A percentile compares a stretch with the other conserved stretches of the same genome.
These are phyloP conservation scores for Brotula barbata DNA, from an alignment of 2,797 vertebrate species.

Conservation along the genomic window DNA sequence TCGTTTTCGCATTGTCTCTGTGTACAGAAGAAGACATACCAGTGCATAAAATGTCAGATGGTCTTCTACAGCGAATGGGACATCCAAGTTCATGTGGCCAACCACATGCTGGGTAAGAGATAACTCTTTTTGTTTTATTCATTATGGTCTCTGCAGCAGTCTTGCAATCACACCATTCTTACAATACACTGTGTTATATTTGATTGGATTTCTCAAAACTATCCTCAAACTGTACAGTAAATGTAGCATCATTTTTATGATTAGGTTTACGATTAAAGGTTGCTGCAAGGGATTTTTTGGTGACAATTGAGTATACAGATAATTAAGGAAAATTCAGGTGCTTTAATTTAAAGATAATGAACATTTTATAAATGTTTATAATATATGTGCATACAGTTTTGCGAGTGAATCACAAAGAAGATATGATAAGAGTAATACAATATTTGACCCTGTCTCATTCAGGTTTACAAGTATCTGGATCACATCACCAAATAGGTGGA, in stretches of 20 bases:
- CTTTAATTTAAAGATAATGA: constrained; percentile 35
- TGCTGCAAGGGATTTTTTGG: constrained; percentile 38
- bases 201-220: constrained; percentile 33
- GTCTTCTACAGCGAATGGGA: constrained; percentile 99
- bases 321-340: constrained; percentile 30
- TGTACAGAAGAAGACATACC: constrained; percentile 99
- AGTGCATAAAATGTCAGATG: constrained; percentile 99
- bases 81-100: constrained; percentile 99
- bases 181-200: constrained; percentile 35
- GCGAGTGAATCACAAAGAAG: constrained; percentile 52
- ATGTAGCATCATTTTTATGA: constrained; percentile 31
- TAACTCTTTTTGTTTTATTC: constrained; percentile 36
- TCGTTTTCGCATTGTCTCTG: constrained; percentile 53
- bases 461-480: constrained; percentile 76
- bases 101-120: constrained; percentile 99
- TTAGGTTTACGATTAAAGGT: constrained; percentile 41
- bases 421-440: constrained; percentile 68
- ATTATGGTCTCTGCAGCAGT: constrained; percentile 44
- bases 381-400: constrained; percentile 35
- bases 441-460: constrained; percentile 78
- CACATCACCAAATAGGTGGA: constrained; percentile 78
- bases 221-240: constrained; percentile 37
- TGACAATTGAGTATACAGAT: constrained; percentile 36
- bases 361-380: constrained; percentile 23
- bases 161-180: constrained; percentile 39